Percentiles rank a stretch among this genome's conserved stretches.
phyloP scores from a whole-genome alignment of 92 coral and sea anemone genomes.

The Galaxea fascicularis region DNA sequence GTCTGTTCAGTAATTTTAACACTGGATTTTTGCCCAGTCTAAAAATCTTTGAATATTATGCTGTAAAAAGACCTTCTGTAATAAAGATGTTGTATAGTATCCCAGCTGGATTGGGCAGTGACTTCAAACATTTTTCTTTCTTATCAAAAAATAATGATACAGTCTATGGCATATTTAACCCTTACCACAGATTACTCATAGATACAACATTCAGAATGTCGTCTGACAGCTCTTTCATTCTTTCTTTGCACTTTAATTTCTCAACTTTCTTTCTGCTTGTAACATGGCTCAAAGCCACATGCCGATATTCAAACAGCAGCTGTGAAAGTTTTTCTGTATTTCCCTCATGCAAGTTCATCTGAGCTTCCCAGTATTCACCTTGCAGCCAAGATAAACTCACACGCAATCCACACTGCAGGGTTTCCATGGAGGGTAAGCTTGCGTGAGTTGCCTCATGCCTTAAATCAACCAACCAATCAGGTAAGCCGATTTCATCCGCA shows the following conservation, averaged over 20 bases:
- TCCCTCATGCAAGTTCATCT: constrained; percentile 70
- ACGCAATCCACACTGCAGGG: constrained; percentile 71
- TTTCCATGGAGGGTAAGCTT: constrained; percentile 83
- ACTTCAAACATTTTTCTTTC: too few relatives aligned
- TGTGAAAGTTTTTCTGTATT: constrained; percentile 57
- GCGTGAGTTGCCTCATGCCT: constrained; percentile 97
- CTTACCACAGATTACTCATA: constrained; percentile 81
- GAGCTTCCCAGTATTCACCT: constrained; percentile 93
- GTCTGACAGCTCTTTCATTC: constrained; percentile 50
- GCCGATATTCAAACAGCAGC: constrained; percentile 56
- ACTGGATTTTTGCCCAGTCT: too few relatives aligned
- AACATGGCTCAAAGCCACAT: constrained; percentile 18
- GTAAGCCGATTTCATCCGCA: constrained; percentile 96
- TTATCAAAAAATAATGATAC: too few relatives aligned
- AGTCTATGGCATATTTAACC: too few relatives aligned
- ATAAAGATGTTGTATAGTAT: too few relatives aligned
- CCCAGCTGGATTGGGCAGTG: too few relatives aligned
- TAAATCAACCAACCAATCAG: constrained; percentile 97
- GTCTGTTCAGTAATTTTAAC: too few relatives aligned
- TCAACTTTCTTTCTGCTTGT: constrained; percentile 56
- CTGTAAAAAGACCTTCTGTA: too few relatives aligned
- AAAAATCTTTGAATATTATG: too few relatives aligned
- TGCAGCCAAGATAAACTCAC: constrained; percentile 88
- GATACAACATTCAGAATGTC: constrained; percentile 55
- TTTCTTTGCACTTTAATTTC: constrained; percentile 44